Conservation (phyloP, 2,113 vertebrate genomes). For the Haplochromis vanheusdeni region DNA sequence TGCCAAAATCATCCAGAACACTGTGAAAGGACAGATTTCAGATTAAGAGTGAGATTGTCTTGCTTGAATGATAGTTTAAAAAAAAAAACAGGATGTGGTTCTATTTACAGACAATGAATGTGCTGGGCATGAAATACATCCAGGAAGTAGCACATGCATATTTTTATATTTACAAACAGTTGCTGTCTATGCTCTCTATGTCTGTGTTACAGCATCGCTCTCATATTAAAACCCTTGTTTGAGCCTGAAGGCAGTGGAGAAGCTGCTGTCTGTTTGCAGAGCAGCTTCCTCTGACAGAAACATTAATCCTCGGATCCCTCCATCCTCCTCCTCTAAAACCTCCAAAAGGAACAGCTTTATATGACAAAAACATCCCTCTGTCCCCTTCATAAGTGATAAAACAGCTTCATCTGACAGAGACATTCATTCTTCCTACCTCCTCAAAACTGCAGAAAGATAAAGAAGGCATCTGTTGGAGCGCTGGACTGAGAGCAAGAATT, state of each 20-base stretch:
- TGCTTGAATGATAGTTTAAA: background rate
- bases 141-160: slow-evolving; percentile 2
- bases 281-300: slow-evolving; percentile 49
- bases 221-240: slow-evolving; percentile 46
- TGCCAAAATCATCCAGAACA: background rate
- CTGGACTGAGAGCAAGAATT: background rate
- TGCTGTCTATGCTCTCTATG: background rate
- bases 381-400: slow-evolving; percentile 31
- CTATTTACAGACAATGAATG: background rate
- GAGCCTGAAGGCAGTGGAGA: slow-evolving; percentile 43
- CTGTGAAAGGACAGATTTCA: background rate
- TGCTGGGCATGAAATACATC: background rate
- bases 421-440: slow-evolving; percentile 13
- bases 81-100: background rate
- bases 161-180: slow-evolving; percentile 2
- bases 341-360: slow-evolving; percentile 34
- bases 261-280: slow-evolving; percentile 57
- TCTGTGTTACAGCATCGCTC: slow-evolving; percentile 29
- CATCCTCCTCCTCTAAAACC: slow-evolving; percentile 35
- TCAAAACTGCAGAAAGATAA: background rate
- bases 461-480: background rate
- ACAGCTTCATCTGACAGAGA: slow-evolving; percentile 9
- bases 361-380: slow-evolving; percentile 25
- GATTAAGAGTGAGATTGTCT: background rate
- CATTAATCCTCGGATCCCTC: slow-evolving; percentile 50